Base-by-base conservation (phyloP, 2,113 vertebrate species). In the Syngnathoides biaculeatus region DNA sequence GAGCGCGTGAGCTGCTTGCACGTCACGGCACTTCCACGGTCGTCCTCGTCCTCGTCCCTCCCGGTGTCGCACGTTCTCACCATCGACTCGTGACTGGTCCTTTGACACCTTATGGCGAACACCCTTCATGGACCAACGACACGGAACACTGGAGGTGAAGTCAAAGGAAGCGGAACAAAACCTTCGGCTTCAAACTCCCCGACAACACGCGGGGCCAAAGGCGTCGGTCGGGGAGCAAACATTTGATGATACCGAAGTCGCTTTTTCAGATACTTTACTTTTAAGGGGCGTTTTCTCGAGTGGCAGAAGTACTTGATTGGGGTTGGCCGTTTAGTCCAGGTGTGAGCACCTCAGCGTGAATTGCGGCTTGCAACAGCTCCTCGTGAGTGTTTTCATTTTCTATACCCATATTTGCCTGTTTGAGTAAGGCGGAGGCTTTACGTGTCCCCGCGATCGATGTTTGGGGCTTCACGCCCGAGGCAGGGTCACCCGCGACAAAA, bases 21-120 rank as follows among this genome's bases (percentile, higher is more conserved):
- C 60, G 71, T 79, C 77, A 81, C 71, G 69, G 50, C 64, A 20
- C 27, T 74, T 79, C 60, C 71, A 71, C 74, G 72, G 66, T 20
- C 71, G 68, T 75, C 72, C 10, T 52, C 48, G 7, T 62, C 40
- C 24, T 47, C 9, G 47, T 64, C 42, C 43, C 20, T 35, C 72
- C 71, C 5, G 8, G 73, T 74, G 67, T 72, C 3, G n/a, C 69
- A 69, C 47, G 56, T 71, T 79, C 67, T 75, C 72, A 75, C 57
- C 66, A 58, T 8, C 15, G 14, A 69, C 52, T 67, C 63, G 59
- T 66, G 72, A 76, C 30, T 73, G 60, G 39, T 22, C 42, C 58
- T 60, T 24, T 43, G 60, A 62, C 59, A 62, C 59, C 38, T 62
- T 43, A 57, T 30, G 22, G 39, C 10, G 58, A 62, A 62, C 38